Evolutionary conservation across 2,797 vertebrate species (phyloP), one percentile per base, ranked within the genome.

Genomic region (Sebastes melanostomus): DNA sequence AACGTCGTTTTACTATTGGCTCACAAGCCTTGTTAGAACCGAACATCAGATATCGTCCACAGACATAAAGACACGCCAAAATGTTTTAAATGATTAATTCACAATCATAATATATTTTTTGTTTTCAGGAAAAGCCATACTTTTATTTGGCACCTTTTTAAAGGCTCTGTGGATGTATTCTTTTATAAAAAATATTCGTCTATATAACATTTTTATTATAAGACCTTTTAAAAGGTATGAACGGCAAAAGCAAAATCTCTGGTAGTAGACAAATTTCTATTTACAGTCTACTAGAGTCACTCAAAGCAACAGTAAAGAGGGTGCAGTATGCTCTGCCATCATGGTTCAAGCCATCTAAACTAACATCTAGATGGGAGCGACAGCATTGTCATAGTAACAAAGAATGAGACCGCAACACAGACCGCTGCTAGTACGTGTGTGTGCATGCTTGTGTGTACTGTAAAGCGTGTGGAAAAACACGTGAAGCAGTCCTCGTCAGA

Each of bases 311-410:
- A 34, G 61, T 6, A 74, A 73, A 62, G 61, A 73, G 61, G 34
- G 72, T 0, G 14, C 20, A 66, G 9, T 72, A 73, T 50, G 22
- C 54, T 83, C 55, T 88, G 77, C 80, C 86, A 80, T 74, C 62
- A 25, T 60, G 50, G 29, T 66, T 86, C 66, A 78, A 67, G 50
- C 56, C 62, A 66, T 72, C 69, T 72, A 73, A 75, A 55, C 46
- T 59, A 69, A 82, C 62, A 52, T 75, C 72, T 70, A 63, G 62
- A 81, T 80, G 38, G 67, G 29, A 82, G 61, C 2, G 72, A 88
- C 82, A 84, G 72, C 61, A 65, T 66, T 80, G 58, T 74, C 77
- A 81, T 61, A 66, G 78, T 50, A 82, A 80, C 65, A 86, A 80
- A 81, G 82, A 82, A 34, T 52, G 59, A 77, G 24, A 56, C 14